Evolutionary conservation across 2,113 vertebrate species (phyloP), one percentile per base, ranked within the genome.

Genomic region (Micronycteris hirsuta): DNA sequence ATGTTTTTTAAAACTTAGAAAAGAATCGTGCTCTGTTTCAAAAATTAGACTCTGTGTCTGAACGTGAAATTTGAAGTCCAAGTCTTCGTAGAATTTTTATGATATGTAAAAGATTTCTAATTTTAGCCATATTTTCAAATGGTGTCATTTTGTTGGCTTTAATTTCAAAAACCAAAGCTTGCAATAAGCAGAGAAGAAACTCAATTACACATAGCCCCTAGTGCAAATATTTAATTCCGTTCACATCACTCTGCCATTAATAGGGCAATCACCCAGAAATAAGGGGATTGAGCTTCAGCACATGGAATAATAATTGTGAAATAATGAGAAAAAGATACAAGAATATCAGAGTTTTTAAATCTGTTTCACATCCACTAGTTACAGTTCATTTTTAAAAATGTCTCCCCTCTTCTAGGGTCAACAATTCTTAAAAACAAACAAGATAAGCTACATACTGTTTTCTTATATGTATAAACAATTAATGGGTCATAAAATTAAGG

Each of bases 161-260:
- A 96, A 97, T 97, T 97, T 97, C 43, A 73, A 97, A 96, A 95
- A 43, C 45, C 28, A 17, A 95, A 91, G 54, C 49, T 95, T 92
- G 63, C 82, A 93, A 93, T 95, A 97, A 93, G 70, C 56, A 95
- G 63, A 93, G 89, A 94, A 73, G 41, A 33, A 90, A 89, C 73
- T 96, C 94, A 96, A 97, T 96, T 97, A 97, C 93, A 92, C 93
- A 86, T 80, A 83, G 82, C 97, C 94, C 73, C 83, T 68, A 94
- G 89, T 95, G 96, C 95, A 97, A 98, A 97, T 96, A 96, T 96
- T 95, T 97, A 95, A 97, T 97, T 93, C 86, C 33, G 52, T 97
- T 91, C 86, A 86, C 73, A 96, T 94, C 93, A 76, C 43, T 95
- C 73, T 96, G 82, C 47, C 74, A 93, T 97, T 97, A 97, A 96